These are phyloP conservation scores for Limonius californicus DNA, from an alignment of 1,140 invertebrate species.

Conservation along the genomic window DNA sequence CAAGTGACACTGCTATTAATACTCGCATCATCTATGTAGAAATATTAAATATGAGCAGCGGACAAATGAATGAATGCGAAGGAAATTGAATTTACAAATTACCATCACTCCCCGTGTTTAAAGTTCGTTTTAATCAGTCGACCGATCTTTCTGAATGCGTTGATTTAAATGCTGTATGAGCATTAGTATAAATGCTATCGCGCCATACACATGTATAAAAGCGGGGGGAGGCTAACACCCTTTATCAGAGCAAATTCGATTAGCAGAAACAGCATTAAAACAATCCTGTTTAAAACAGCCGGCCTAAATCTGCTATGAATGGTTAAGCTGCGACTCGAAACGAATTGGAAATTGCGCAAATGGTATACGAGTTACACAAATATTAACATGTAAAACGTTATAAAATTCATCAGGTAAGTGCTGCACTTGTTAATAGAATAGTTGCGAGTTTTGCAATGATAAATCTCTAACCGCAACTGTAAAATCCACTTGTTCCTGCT, in stretches of 20 bases:
- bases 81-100: constrained; percentile 38
- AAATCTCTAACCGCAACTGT: too few species aligned
- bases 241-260: constrained; percentile 44
- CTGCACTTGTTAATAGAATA: too few species aligned
- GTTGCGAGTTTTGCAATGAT: too few species aligned
- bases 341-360: not conserved
- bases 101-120: constrained; percentile 29
- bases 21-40: too few species aligned
- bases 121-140: constrained; percentile 43
- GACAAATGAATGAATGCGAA: constrained; percentile 5
- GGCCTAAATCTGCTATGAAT: constrained; percentile 27
- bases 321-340: constrained; percentile 4
- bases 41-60: not conserved
- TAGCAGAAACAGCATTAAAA: constrained; percentile 46
- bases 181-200: constrained; percentile 39
- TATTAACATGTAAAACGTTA: not conserved
- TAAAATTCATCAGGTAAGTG: not conserved
- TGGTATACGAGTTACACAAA: not conserved
- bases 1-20: too few species aligned
- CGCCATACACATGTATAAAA: constrained; percentile 36
- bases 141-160: constrained; percentile 41
- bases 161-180: constrained; percentile 40
- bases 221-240: constrained; percentile 23
- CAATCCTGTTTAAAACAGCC: constrained; percentile 43
- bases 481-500: too few species aligned